Conservation (phyloP, 2,797 vertebrate species). For the Lycodopsis pacificus region DNA sequence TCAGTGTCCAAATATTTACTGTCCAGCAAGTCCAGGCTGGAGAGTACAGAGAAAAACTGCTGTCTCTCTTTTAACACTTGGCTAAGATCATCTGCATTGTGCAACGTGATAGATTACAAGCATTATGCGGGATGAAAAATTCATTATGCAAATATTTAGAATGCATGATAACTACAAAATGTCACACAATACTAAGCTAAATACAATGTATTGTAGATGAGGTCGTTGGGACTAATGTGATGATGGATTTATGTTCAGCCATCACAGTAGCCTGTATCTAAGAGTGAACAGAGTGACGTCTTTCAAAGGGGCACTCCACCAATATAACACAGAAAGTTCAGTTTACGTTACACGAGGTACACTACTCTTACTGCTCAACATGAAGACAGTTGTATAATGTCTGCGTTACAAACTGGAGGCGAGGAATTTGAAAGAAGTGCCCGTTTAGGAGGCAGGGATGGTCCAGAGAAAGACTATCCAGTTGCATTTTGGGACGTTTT, state of each 20-base stretch:
- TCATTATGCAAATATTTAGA: conserved; percentile 38
- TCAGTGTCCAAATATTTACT: conserved; percentile 82
- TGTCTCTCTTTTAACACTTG: conserved; percentile 65
- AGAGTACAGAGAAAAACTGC: conserved; percentile 66
- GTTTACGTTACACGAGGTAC: background rate
- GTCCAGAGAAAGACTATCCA: background rate
- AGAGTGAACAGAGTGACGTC: background rate
- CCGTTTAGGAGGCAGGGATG: background rate
- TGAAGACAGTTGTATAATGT: background rate
- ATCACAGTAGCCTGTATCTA: background rate
- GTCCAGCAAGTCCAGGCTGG: conserved; percentile 64
- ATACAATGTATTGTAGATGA: background rate
- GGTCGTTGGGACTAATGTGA: background rate
- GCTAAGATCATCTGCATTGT: conserved; percentile 47
- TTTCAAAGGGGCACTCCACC: background rate
- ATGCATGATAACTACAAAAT: conserved; percentile 17
- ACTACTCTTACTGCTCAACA: background rate
- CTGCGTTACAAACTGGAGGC: background rate
- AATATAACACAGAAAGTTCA: background rate
- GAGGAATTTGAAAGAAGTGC: background rate
- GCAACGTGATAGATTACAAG: conserved; percentile 54
- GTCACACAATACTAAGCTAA: background rate
- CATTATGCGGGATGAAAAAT: conserved; percentile 25
- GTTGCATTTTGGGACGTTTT: background rate
- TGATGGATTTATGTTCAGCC: background rate